Evolutionary conservation across 2,797 vertebrate genomes (phyloP).

Genomic region (Lagorchestes hirsutus): DNA sequence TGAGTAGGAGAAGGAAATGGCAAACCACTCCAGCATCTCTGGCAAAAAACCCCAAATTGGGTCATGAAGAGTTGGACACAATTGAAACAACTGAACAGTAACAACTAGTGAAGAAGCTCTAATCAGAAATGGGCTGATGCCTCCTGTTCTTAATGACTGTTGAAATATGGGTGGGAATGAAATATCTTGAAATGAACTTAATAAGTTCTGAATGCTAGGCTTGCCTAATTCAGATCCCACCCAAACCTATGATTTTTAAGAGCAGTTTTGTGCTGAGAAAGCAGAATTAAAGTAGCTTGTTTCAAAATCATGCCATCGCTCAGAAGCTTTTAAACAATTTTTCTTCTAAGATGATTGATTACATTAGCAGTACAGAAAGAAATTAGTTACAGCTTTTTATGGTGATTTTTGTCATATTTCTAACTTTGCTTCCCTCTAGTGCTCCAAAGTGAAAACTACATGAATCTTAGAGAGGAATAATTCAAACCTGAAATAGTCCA

Average conservation of each 20-base stretch:
- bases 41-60: not conserved
- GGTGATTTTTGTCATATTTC: not conserved
- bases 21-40: not conserved
- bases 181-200: conserved; percentile 51
- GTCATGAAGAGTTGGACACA: not conserved
- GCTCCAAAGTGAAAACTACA: conserved; percentile 31
- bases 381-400: not conserved
- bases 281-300: not conserved
- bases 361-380: not conserved
- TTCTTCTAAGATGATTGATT: not conserved
- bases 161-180: conserved; percentile 21
- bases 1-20: not conserved
- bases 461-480: not conserved
- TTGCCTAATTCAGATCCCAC: conserved; percentile 15
- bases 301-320: conserved; percentile 28
- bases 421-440: conserved; percentile 68
- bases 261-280: conserved; percentile 34
- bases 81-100: not conserved
- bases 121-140: conserved; percentile 23
- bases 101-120: not conserved
- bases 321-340: not conserved
- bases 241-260: conserved; percentile 4
- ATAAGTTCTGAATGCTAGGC: not conserved
- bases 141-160: conserved; percentile 32
- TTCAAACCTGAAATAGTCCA: not conserved